A percentile compares a stretch with the other conserved stretches of the same genome.
phyloP scores from a whole-genome alignment of 2,888 invertebrate genomes.

The Ethmia dodecea region DNA sequence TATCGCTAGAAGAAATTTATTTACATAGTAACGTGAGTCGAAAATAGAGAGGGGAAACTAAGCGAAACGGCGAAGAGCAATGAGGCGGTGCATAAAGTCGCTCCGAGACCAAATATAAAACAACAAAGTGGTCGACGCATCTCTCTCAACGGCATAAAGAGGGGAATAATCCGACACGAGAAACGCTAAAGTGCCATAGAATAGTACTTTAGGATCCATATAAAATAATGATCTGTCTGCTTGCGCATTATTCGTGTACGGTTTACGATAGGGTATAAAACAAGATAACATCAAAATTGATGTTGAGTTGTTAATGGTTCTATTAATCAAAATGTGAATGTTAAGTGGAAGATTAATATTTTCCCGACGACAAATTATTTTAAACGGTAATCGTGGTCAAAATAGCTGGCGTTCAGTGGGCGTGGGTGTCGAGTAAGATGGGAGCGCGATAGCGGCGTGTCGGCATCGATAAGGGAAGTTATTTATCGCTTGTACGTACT shows the following conservation, averaged over 20 bases:
- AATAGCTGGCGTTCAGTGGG: conserved; percentile 27
- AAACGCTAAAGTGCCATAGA: conserved; percentile 52
- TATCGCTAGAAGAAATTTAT: conserved; percentile 52
- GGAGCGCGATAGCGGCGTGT: conserved; percentile 44
- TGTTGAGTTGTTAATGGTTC: conserved; percentile 17
- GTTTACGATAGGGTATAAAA: conserved; percentile 38
- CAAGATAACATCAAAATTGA: conserved; percentile 23
- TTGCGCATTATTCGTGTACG: conserved; percentile 39
- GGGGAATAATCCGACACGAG: conserved; percentile 62
- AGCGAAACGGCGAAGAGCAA: conserved; percentile 72
- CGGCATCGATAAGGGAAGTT: conserved; percentile 46
- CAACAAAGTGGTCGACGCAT: conserved; percentile 74
- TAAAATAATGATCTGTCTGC: conserved; percentile 60
- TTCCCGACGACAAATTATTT: conserved; percentile 49
- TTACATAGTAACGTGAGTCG: conserved; percentile 70
- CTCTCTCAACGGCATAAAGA: conserved; percentile 58
- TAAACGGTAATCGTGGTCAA: conserved; percentile 43
- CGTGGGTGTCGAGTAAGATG: conserved; percentile 50
- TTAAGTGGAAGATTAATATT: conserved; percentile 31
- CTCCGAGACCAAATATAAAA: conserved; percentile 71
- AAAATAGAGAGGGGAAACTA: conserved; percentile 69
- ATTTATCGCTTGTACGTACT: conserved; percentile 38
- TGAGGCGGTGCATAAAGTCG: conserved; percentile 72
- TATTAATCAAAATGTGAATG: conserved; percentile 28
- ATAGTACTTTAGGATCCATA: conserved; percentile 57